Evolutionary conservation across 1,140 invertebrate genomes (phyloP), one percentile per base, ranked within the genome.

Genomic region (Antheraea pernyi): DNA sequence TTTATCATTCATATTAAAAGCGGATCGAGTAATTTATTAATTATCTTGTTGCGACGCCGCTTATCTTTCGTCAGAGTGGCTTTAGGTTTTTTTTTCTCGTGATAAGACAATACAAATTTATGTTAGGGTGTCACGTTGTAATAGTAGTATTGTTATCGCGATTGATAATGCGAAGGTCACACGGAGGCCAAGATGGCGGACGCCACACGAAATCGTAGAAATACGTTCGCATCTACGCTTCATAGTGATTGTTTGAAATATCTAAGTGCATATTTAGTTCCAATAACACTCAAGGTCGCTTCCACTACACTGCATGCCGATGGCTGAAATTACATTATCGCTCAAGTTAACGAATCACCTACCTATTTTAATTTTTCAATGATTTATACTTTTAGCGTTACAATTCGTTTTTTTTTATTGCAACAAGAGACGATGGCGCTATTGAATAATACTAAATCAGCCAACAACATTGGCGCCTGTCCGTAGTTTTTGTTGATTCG

Each of bases 61-160:
- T 82, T 88, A 88, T 89, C 86, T 80, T 74, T 75, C 65, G 73
- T 76, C 71, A 84, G 72, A 71, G 72, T 78, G 73, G 69, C 68
- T 75, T 77, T 85, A 86, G 80, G 76, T 83, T 75, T 83, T 82
- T 82, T 53, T 53, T 13, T 53, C 46, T 81, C 75, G 76, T 84
- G 88, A 90, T 90, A 91, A 90, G 86, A 89, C 84, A 88, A 88
- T 89, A 88, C 83, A 88, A 88, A 91, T 88, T 86, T 91, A 88
- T 91, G 86, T 88, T 86, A 91, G 78, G 86, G 80, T 90, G 84
- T 86, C 86, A 88, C 78, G 78, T 83, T 74, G 79, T 82, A 80
- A 80, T 83, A 85, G 79, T 84, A 81, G 79, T 83, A 85, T 81
- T 83, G 83, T 90, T 88, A 87, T 89, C 88, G 81, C 72, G 78